These are phyloP conservation scores for Drosophila koepferae DNA, from an alignment of 2,888 invertebrate species.

Conservation along the genomic window DNA sequence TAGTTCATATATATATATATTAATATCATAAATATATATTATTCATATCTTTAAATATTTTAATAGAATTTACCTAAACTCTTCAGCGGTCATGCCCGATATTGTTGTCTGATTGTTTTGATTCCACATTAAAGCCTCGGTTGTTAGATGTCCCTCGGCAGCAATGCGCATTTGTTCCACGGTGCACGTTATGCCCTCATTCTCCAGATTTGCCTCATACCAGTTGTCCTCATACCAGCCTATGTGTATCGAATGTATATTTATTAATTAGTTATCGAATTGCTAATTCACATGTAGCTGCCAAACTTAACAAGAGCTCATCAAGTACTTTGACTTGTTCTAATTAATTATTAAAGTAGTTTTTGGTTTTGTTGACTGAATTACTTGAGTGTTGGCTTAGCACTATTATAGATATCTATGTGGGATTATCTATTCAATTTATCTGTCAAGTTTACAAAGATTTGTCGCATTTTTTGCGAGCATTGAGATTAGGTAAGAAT, in stretches of 20 bases:
- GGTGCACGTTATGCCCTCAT: slow-evolving; percentile 96
- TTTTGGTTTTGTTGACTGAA: neutral
- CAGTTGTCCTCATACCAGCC: slow-evolving; percentile 99
- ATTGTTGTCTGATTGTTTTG: slow-evolving; percentile 97
- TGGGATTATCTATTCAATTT: neutral
- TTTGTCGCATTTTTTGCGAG: neutral
- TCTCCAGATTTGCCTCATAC: slow-evolving; percentile 95
- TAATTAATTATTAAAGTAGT: neutral
- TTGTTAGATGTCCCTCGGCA: slow-evolving; percentile 98
- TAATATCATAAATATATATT: no score
- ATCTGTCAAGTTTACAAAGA: neutral
- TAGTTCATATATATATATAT: slow-evolving; percentile 68
- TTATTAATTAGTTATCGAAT: neutral
- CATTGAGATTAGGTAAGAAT: no score
- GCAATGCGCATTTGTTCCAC: slow-evolving; percentile 96
- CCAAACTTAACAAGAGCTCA: neutral
- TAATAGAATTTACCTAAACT: slow-evolving; percentile 88
- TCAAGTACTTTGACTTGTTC: neutral
- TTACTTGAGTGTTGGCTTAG: neutral
- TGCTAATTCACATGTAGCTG: neutral
- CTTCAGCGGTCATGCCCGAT: slow-evolving; percentile 97
- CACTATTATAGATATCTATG: neutral
- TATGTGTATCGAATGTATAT: slow-evolving; percentile 71
- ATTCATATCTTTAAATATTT: no score
- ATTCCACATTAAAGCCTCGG: slow-evolving; percentile 99